A percentile compares a stretch with the other conserved stretches of the same genome.
phyloP scores from a whole-genome alignment of 2,888 invertebrate genomes.

The Trichopoda pennipes region DNA sequence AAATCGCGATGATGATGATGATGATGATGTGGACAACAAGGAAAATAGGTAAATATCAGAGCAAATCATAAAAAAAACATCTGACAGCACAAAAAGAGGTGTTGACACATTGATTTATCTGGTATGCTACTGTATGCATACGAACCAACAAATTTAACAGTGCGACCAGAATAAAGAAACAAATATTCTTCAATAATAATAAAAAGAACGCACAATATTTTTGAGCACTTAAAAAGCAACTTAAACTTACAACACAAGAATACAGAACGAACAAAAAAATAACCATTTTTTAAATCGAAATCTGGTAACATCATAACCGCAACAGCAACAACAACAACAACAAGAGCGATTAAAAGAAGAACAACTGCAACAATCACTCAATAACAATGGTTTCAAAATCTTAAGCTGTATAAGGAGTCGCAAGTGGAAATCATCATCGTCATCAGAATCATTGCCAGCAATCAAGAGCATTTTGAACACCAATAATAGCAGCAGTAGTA shows the following conservation, averaged over 20 bases:
- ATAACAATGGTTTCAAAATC: constrained; percentile 65
- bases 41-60: constrained; percentile 80
- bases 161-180: constrained; percentile 11
- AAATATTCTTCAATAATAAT: constrained; percentile 49
- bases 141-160: constrained; percentile 54
- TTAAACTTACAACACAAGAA: constrained; percentile 39
- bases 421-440: constrained; percentile 53
- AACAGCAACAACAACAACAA: constrained; percentile 36
- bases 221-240: constrained; percentile 30
- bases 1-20: constrained; percentile 36
- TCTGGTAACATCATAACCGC: constrained; percentile 68
- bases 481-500: constrained; percentile 12
- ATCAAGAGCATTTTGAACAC: constrained; percentile 25
- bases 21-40: constrained; percentile 68
- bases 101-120: constrained; percentile 81
- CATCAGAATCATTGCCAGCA: constrained; percentile 40
- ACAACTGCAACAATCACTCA: constrained; percentile 21
- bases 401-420: constrained; percentile 38
- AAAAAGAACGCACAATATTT: constrained; percentile 59
- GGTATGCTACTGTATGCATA: constrained; percentile 74
- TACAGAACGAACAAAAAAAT: constrained; percentile 11
- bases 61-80: constrained; percentile 76
- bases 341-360: background rate
- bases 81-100: constrained; percentile 81
- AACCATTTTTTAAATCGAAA: constrained; percentile 73